phyloP scores from a whole-genome alignment of 2,113 vertebrate genomes.

The Brevimyrus niger region DNA sequence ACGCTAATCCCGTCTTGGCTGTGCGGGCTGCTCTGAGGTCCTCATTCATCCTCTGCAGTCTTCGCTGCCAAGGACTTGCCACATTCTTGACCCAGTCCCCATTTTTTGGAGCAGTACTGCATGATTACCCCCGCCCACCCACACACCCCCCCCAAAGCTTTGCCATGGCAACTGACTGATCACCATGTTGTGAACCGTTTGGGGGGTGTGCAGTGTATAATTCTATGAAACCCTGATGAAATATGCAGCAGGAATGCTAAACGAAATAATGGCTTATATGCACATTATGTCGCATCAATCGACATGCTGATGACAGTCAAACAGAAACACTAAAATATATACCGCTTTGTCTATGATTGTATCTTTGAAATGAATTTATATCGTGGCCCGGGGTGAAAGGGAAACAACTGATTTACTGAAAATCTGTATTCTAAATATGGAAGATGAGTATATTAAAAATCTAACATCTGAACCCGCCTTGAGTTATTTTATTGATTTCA shows the following conservation, averaged over 20 bases:
- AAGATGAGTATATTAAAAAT: slow-evolving; percentile 40
- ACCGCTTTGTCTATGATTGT: slow-evolving; percentile 30
- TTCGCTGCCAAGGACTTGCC: not conserved
- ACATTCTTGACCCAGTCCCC: slow-evolving; percentile 8
- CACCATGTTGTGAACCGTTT: slow-evolving; percentile 39
- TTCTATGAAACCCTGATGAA: not conserved
- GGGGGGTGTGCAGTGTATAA: not conserved
- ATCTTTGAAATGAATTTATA: slow-evolving; percentile 36
- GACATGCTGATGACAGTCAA: slow-evolving; percentile 43
- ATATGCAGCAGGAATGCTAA: not conserved
- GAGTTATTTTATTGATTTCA: not conserved
- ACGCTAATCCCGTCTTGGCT: slow-evolving; percentile 21
- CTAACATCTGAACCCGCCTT: not conserved
- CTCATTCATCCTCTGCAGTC: not conserved
- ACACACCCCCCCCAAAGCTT: slow-evolving; percentile 16
- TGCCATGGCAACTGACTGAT: slow-evolving; percentile 42
- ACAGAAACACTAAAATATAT: slow-evolving; percentile 36
- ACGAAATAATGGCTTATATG: not conserved
- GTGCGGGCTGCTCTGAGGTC: not conserved
- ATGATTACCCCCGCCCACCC: not conserved
- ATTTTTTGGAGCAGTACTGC: not conserved
- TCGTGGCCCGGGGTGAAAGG: slow-evolving; percentile 29
- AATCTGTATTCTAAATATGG: slow-evolving; percentile 32
- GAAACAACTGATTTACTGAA: slow-evolving; percentile 32
- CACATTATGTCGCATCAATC: not conserved